Percentiles rank a stretch among this genome's conserved stretches.
phyloP scores from a whole-genome alignment of 2,888 invertebrate genomes.

The Pachycephus smyrnensis region DNA sequence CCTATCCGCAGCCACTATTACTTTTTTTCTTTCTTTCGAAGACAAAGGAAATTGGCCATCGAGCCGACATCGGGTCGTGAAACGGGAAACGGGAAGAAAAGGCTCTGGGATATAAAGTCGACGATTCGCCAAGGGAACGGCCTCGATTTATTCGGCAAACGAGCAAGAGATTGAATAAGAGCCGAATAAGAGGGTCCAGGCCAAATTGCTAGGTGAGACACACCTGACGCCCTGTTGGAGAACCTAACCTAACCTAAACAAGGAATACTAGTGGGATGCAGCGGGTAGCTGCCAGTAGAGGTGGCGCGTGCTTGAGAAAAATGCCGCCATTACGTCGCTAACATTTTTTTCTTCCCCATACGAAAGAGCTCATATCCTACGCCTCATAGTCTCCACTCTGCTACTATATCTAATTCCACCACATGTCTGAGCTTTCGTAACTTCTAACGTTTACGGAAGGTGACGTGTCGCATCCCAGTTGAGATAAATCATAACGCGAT shows the following conservation, averaged over 20 bases:
- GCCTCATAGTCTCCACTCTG: background rate
- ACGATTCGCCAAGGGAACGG: conserved; percentile 42
- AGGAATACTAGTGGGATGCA: background rate
- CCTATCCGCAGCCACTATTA: background rate
- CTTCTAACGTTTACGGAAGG: background rate
- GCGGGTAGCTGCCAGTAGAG: background rate
- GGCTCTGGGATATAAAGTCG: conserved; percentile 33
- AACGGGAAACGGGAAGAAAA: conserved; percentile 6
- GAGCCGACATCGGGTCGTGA: conserved; percentile 3
- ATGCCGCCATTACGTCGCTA: conserved; percentile 18
- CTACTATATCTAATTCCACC: background rate
- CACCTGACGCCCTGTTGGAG: conserved; percentile 39
- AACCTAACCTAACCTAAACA: background rate
- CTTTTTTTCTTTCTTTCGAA: background rate
- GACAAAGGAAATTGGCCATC: conserved; percentile 3
- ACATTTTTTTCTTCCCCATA: background rate
- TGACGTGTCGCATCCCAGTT: too few species aligned
- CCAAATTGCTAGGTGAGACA: conserved; percentile 40
- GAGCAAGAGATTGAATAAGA: conserved; percentile 50
- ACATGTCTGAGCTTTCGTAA: background rate
- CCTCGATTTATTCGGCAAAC: conserved; percentile 50
- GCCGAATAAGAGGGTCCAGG: conserved; percentile 48
- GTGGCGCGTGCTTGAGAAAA: conserved; percentile 11
- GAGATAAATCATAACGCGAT: background rate
- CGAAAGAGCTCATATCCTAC: background rate